Conservation (phyloP, 2,113 vertebrate species). For the Bagarius yarrelli region DNA sequence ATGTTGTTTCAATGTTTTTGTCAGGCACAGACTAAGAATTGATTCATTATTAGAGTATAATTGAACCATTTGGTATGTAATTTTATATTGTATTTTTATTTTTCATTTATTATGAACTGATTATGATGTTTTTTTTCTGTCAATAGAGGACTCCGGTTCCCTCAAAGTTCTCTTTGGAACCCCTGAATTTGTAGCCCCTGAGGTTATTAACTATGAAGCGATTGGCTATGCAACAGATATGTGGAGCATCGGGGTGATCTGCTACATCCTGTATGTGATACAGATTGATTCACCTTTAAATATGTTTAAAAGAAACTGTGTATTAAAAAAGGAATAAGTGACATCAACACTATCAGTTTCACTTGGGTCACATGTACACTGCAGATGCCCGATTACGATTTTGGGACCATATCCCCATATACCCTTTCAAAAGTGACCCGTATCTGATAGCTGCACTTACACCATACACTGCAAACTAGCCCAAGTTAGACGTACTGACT, state of each 20-base stretch:
- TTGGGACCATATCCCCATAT: too few species aligned
- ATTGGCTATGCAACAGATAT: conserved; percentile 95
- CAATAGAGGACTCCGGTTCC: conserved; percentile 85
- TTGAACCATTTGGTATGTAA: not conserved
- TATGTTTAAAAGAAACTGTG: not conserved
- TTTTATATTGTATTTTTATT: not conserved
- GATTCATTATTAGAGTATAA: not conserved
- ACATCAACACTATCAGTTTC: not conserved
- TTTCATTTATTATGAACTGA: not conserved
- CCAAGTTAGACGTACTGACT: too few species aligned
- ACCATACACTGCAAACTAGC: too few species aligned
- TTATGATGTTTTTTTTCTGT: conserved; percentile 13
- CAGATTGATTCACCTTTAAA: not conserved
- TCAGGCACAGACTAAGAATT: not conserved
- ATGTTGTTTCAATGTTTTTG: not conserved
- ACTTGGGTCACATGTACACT: too few species aligned
- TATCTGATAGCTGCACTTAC: too few species aligned
- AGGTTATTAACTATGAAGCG: conserved; percentile 97
- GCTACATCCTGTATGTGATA: conserved; percentile 81
- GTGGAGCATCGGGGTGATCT: conserved; percentile 99
- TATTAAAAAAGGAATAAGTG: not conserved
- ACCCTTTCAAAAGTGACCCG: too few species aligned
- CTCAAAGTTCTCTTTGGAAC: conserved; percentile 98
- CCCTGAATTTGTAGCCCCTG: conserved; percentile 96
- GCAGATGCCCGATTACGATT: too few species aligned